Percentiles rank a stretch among this genome's conserved stretches.
These are phyloP conservation scores for Pipistrellus nathusii DNA, from an alignment of 2,797 vertebrate species.

Conservation along the genomic window DNA sequence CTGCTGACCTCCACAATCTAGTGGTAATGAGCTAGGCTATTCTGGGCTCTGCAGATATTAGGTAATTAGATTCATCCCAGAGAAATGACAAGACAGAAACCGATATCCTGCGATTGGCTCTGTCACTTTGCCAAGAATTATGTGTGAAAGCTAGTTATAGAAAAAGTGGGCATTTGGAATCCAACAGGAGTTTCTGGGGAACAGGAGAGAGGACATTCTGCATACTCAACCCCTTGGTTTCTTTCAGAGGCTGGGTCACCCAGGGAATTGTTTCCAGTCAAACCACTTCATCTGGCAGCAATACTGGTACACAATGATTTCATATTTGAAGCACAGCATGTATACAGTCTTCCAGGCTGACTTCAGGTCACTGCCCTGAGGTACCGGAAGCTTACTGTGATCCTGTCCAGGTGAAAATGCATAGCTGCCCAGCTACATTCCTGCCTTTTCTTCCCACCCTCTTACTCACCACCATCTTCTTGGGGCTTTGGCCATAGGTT, in stretches of 20 bases:
- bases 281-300: neutral
- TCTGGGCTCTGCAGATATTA: neutral
- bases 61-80: neutral
- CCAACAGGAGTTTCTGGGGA: neutral
- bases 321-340: neutral
- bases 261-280: too few relatives aligned
- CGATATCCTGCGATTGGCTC: accelerated
- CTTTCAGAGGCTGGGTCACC: neutral
- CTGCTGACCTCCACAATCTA: neutral
- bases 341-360: accelerated
- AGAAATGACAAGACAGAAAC: neutral
- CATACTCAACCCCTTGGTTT: accelerated
- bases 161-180: neutral
- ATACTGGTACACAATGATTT: neutral
- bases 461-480: accelerated
- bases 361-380: neutral
- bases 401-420: too few relatives aligned
- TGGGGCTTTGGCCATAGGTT: neutral
- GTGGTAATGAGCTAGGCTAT: too few relatives aligned
- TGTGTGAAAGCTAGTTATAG: neutral
- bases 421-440: neutral
- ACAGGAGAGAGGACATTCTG: neutral
- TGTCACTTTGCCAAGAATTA: neutral
- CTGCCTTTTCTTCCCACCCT: neutral
- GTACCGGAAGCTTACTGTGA: accelerated